These are phyloP conservation scores for Drosophila fulvimacula DNA, from an alignment of 2,888 invertebrate genomes.

Conservation along the genomic window DNA sequence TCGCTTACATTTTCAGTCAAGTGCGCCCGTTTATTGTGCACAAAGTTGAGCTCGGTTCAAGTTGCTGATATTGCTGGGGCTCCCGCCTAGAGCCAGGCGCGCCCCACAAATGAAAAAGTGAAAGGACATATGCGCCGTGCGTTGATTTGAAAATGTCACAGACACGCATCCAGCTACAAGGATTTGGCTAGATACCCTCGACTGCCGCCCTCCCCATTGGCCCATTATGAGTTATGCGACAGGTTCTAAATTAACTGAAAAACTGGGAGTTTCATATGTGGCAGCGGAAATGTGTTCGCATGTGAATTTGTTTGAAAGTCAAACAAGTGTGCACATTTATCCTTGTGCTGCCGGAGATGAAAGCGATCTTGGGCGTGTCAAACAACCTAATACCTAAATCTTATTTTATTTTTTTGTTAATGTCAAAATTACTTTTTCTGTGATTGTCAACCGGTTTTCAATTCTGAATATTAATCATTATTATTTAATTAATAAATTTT, in stretches of 20 bases:
- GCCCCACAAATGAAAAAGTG: constrained; percentile 46
- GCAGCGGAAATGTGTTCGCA: constrained; percentile 12
- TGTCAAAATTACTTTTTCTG: neutral
- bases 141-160: constrained; percentile 71
- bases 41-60: constrained; percentile 49
- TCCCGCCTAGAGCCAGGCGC: neutral
- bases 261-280: neutral
- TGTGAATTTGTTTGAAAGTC: constrained; percentile 8
- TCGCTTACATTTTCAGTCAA: constrained; percentile 76
- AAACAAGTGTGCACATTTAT: neutral
- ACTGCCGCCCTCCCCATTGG: neutral
- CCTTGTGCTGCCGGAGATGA: neutral
- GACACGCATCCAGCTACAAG: constrained; percentile 41
- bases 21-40: constrained; percentile 71
- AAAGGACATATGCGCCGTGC: constrained; percentile 57
- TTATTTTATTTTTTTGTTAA: neutral
- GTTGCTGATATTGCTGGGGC: constrained; percentile 48
- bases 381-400: neutral
- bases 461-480: neutral
- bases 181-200: constrained; percentile 6
- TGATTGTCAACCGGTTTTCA: neutral
- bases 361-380: too few relatives aligned
- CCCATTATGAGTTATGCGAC: constrained; percentile 57
- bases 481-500: neutral
- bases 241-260: constrained; percentile 26